Conservation (phyloP, 2,113 vertebrate species). For the Nerophis lumbriciformis region DNA sequence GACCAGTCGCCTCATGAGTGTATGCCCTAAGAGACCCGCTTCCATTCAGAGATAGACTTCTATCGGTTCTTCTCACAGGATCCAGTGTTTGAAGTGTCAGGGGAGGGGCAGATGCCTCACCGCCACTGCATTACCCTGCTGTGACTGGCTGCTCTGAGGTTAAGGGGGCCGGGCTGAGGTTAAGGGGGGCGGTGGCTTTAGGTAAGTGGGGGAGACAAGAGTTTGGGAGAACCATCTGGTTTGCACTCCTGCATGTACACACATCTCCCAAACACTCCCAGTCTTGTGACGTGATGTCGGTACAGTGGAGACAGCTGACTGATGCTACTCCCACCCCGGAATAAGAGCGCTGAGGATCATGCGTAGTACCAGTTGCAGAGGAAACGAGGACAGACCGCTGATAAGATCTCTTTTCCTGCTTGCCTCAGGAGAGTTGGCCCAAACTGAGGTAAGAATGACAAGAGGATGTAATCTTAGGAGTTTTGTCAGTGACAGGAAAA, state of each 20-base stretch:
- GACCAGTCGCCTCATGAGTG: no score
- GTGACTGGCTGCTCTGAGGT: slow-evolving; percentile 62
- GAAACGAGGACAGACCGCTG: slow-evolving; percentile 46
- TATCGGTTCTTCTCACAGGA: slow-evolving; percentile 39
- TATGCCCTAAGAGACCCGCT: no score
- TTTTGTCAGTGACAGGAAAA: slow-evolving; percentile 13
- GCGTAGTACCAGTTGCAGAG: slow-evolving; percentile 32
- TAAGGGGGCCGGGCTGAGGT: slow-evolving; percentile 53
- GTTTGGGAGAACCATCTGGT: slow-evolving; percentile 67
- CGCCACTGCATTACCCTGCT: slow-evolving; percentile 17
- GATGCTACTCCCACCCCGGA: slow-evolving; percentile 45
- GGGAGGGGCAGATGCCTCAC: slow-evolving; percentile 31
- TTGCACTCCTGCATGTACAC: slow-evolving; percentile 46
- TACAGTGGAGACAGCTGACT: slow-evolving; percentile 38
- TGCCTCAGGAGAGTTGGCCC: slow-evolving; percentile 35
- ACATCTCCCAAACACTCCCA: slow-evolving; percentile 43
- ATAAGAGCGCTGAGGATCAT: slow-evolving; percentile 41
- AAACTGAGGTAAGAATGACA: slow-evolving; percentile 54
- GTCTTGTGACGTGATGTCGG: slow-evolving; percentile 55
- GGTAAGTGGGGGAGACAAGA: slow-evolving; percentile 32
- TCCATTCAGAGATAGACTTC: not conserved
- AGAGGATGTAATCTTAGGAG: slow-evolving; percentile 7
- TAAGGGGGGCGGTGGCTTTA: slow-evolving; percentile 25
- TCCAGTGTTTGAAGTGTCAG: slow-evolving; percentile 55
- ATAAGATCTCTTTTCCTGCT: slow-evolving; percentile 35